These are phyloP conservation scores for Galleria mellonella DNA, from an alignment of 1,140 invertebrate species.

Conservation along the genomic window DNA sequence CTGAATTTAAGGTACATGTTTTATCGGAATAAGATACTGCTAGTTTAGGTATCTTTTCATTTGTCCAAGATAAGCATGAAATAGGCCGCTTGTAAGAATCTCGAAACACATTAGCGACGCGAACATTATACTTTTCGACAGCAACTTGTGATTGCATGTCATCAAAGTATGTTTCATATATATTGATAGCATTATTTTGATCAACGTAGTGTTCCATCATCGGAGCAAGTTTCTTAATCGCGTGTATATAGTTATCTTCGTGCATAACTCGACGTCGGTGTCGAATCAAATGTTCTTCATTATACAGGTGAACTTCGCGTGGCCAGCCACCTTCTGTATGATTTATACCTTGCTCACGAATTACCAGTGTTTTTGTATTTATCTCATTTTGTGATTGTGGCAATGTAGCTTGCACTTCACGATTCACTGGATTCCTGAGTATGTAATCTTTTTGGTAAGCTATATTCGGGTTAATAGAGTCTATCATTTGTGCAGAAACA, in stretches of 20 bases:
- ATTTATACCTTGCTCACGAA: constrained; percentile 80
- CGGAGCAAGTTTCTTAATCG: constrained; percentile 31
- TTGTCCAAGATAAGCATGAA: constrained; percentile 89
- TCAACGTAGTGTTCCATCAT: constrained; percentile 84
- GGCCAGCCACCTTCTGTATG: constrained; percentile 97
- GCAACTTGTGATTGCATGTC: constrained; percentile 74
- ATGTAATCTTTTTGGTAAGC: constrained; percentile 43
- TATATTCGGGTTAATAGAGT: constrained; percentile 44
- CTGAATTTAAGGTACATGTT: constrained; percentile 76
- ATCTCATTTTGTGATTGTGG: constrained; percentile 49
- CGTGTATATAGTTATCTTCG: constrained; percentile 85
- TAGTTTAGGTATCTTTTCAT: constrained; percentile 83
- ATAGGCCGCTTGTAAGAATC: constrained; percentile 77
- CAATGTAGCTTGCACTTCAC: constrained; percentile 41
- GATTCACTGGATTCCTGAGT: constrained; percentile 54
- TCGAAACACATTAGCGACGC: constrained; percentile 81
- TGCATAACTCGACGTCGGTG: constrained; percentile 96
- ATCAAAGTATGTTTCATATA: constrained; percentile 90
- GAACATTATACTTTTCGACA: constrained; percentile 77
- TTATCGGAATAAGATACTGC: constrained; percentile 86
- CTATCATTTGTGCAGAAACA: constrained; percentile 44
- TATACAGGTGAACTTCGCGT: constrained; percentile 90
- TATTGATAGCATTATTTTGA: constrained; percentile 93
- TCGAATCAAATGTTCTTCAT: constrained; percentile 87
- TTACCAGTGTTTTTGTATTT: constrained; percentile 64